These are phyloP conservation scores for Pomacea canaliculata DNA, from an alignment of 2,888 invertebrate species.

Conservation along the genomic window DNA sequence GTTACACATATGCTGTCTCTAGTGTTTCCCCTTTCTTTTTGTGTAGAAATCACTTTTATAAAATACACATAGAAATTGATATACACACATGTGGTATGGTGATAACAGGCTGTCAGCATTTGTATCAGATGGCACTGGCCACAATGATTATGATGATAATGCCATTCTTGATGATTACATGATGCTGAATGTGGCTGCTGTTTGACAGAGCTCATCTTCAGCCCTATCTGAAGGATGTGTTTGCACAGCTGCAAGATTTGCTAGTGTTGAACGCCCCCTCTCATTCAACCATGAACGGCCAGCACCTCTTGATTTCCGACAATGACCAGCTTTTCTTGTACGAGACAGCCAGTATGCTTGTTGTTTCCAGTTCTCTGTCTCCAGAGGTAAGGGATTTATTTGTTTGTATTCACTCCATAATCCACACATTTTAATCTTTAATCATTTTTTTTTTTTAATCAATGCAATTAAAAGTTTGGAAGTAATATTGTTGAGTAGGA, in stretches of 20 bases:
- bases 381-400: constrained; percentile 64
- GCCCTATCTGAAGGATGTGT: constrained; percentile 71
- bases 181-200: not conserved
- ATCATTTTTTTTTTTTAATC: no score
- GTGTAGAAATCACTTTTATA: not conserved
- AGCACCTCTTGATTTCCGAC: constrained; percentile 67
- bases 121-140: no score
- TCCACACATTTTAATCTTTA: no score
- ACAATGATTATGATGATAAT: no score
- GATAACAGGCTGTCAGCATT: no score
- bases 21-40: not conserved
- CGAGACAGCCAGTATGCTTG: constrained; percentile 74
- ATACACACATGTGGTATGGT: no score
- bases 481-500: no score
- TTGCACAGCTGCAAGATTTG: constrained; percentile 72
- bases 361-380: constrained; percentile 72
- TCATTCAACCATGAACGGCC: constrained; percentile 69
- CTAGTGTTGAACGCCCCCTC: constrained; percentile 71
- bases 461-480: no score
- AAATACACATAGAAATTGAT: no score
- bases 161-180: no score
- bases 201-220: constrained; percentile 67
- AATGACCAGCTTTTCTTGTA: constrained; percentile 75
- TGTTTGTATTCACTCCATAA: not conserved
- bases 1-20: not conserved